Conservation (phyloP, 23 tunicate genomes). For the Aplidium turbinatum region DNA sequence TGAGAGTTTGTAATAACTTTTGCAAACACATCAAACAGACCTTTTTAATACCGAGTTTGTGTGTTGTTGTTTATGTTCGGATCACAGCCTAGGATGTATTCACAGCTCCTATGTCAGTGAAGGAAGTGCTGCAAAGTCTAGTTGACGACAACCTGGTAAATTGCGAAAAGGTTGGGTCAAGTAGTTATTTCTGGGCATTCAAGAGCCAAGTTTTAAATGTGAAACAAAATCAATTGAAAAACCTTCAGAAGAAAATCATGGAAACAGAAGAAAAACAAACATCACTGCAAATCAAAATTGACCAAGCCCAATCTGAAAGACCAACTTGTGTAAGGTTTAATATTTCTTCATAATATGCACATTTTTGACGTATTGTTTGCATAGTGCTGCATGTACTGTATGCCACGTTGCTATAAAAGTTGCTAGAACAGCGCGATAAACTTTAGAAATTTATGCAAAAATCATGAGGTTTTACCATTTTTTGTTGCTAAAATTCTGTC, state of each 20-base stretch:
- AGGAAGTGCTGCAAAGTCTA: slow-evolving; percentile 90
- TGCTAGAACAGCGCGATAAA: no score
- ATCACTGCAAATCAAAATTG: slow-evolving; percentile 22
- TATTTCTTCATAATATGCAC: no score
- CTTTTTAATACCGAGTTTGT: background rate
- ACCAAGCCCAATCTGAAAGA: slow-evolving; percentile 43
- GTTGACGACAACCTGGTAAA: slow-evolving; percentile 90
- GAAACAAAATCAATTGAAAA: slow-evolving; percentile 42
- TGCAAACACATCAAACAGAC: no score
- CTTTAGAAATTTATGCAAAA: no score
- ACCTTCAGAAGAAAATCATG: slow-evolving; percentile 21
- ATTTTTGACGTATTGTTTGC: no score
- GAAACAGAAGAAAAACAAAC: slow-evolving; percentile 45
- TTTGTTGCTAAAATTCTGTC: no score
- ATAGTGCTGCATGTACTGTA: no score
- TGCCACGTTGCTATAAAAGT: no score
- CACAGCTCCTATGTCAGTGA: slow-evolving; percentile 96
- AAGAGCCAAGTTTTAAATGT: slow-evolving; percentile 74
- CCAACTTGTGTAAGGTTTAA: slow-evolving; percentile 47
- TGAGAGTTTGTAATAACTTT: no score
- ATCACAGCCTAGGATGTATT: background rate
- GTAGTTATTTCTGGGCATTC: slow-evolving; percentile 94
- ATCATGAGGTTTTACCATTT: no score
- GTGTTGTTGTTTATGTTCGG: background rate
- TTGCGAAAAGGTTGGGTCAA: slow-evolving; percentile 96